phyloP scores from a whole-genome alignment of 2,888 invertebrate species.

The Bursaphelenchus okinawaensis region DNA sequence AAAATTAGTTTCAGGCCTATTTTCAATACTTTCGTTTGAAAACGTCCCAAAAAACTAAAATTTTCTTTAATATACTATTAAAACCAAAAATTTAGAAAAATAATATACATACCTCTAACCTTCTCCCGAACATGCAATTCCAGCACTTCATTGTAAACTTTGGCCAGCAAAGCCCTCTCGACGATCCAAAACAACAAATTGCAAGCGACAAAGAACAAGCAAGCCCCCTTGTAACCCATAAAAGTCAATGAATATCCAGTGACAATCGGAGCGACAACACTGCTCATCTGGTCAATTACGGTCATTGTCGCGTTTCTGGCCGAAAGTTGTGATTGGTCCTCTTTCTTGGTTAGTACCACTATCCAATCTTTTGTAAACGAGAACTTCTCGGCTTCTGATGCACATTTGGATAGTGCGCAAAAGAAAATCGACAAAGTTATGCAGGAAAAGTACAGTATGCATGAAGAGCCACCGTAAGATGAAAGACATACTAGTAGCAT shows the following conservation, averaged over 20 bases:
- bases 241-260: conserved; percentile 31
- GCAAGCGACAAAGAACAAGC: conserved; percentile 35
- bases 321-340: conserved; percentile 19
- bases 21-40: no score
- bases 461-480: neutral
- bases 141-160: conserved; percentile 31
- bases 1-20: no score
- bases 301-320: conserved; percentile 37
- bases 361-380: conserved; percentile 54
- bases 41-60: no score
- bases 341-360: conserved; percentile 42
- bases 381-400: conserved; percentile 46
- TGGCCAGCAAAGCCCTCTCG: conserved; percentile 32
- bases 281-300: conserved; percentile 41
- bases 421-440: conserved; percentile 23
- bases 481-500: conserved; percentile 29
- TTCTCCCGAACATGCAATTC: conserved; percentile 18
- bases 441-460: conserved; percentile 16
- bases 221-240: conserved; percentile 19
- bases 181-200: conserved; percentile 43
- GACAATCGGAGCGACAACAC: conserved; percentile 36
- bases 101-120: conserved; percentile 3
- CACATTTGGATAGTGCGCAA: conserved; percentile 32
- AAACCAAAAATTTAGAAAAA: no score
- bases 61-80: no score